phyloP scores from a whole-genome alignment of 2,888 invertebrate genomes.

The Masnerella sp. region DNA sequence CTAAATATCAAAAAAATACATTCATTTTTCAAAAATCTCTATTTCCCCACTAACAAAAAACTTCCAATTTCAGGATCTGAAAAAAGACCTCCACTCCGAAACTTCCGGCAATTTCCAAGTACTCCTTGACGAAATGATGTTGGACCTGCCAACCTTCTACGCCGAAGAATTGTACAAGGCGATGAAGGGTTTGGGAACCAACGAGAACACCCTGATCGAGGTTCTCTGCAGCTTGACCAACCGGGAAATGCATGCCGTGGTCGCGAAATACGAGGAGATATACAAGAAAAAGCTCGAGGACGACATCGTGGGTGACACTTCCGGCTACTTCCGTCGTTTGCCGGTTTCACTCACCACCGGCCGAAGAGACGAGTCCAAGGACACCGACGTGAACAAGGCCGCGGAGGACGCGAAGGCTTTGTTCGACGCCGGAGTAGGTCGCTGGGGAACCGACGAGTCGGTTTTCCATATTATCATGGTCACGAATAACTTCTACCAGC shows the following conservation, averaged over 20 bases:
- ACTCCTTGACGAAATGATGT: not conserved
- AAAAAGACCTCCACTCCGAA: not conserved
- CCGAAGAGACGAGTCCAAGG: constrained; percentile 86
- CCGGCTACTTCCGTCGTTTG: constrained; percentile 94
- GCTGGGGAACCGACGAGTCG: constrained; percentile 91
- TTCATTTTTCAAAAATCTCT: too few species aligned
- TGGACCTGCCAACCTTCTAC: not conserved
- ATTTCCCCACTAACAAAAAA: too few species aligned
- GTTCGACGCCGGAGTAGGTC: constrained; percentile 84
- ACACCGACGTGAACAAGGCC: constrained; percentile 85
- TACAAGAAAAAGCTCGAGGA: constrained; percentile 89
- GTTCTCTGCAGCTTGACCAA: constrained; percentile 79
- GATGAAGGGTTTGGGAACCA: constrained; percentile 91
- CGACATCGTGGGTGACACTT: constrained; percentile 93
- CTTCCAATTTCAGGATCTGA: not conserved
- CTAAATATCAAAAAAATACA: too few species aligned
- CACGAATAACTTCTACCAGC: constrained; percentile 86
- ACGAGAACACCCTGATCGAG: constrained; percentile 92
- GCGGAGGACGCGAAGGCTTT: constrained; percentile 89
- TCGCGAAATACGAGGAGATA: constrained; percentile 78
- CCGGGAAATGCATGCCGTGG: constrained; percentile 37
- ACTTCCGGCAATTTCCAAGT: constrained; percentile 8
- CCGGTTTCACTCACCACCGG: constrained; percentile 87
- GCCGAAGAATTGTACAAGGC: constrained; percentile 77
- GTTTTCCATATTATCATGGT: constrained; percentile 91